phyloP scores from a whole-genome alignment of 2,797 vertebrate species.

The Melanotaenia boesemani region DNA sequence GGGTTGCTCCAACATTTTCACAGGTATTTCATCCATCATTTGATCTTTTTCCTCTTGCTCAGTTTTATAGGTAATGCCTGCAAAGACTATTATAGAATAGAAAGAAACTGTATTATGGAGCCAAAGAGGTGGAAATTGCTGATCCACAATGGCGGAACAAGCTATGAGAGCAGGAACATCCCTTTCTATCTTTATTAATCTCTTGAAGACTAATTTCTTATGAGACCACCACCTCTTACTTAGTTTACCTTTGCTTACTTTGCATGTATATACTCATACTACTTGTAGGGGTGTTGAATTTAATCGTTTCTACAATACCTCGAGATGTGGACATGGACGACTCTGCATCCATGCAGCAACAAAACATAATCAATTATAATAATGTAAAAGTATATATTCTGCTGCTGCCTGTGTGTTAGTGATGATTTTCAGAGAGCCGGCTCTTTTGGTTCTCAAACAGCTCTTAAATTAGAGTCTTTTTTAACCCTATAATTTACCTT shows the following conservation, averaged over 20 bases:
- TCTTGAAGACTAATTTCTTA: not conserved
- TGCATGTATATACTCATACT: constrained; percentile 5
- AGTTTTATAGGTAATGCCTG: not conserved
- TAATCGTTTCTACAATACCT: no score
- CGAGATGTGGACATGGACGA: no score
- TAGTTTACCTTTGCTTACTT: no score
- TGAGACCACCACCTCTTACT: no score
- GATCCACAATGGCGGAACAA: not conserved
- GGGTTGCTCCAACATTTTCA: not conserved
- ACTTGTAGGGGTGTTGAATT: not conserved
- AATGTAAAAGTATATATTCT: no score
- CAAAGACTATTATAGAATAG: constrained; percentile 4
- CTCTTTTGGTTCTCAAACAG: no score
- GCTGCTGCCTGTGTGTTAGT: no score
- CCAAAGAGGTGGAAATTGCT: not conserved
- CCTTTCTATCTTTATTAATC: not conserved
- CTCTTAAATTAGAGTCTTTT: no score
- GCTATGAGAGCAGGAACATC: not conserved
- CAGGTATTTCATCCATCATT: not conserved
- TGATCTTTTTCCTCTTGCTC: not conserved
- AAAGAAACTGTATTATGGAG: constrained; percentile 3
- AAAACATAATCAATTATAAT: no score
- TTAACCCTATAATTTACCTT: no score
- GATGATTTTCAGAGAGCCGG: no score
- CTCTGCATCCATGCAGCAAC: no score